Percentiles rank a stretch among this genome's conserved stretches.
Evolutionary conservation across 2,113 vertebrate species (phyloP).

Genomic region (Galbula dea): DNA sequence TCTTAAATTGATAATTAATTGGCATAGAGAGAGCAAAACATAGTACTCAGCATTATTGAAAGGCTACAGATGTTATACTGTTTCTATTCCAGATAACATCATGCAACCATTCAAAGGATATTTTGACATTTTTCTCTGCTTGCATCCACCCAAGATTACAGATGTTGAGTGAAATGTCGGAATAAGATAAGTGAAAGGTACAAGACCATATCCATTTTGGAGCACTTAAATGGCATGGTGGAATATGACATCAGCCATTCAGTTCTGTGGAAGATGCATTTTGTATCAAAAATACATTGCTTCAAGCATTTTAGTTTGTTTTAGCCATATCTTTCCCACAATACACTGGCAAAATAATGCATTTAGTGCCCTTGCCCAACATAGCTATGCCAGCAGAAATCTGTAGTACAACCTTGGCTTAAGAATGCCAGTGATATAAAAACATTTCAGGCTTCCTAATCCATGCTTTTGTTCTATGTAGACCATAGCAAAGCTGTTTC

Average conservation of each 20-base stretch:
- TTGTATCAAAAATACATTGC: not conserved
- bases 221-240: not conserved
- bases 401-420: not conserved
- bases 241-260: not conserved
- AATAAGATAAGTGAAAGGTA: not conserved
- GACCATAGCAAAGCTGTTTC: not conserved
- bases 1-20: not conserved
- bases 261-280: not conserved
- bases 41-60: not conserved
- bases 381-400: not conserved
- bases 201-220: not conserved
- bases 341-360: not conserved
- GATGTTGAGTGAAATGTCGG: not conserved
- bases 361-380: not conserved
- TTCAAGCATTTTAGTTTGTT: not conserved
- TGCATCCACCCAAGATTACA: not conserved
- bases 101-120: not conserved
- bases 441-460: not conserved
- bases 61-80: not conserved
- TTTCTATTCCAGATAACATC: not conserved
- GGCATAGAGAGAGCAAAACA: not conserved
- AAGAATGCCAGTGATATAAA: not conserved
- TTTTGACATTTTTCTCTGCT: not conserved
- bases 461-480: not conserved
- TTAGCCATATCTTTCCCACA: not conserved